These are phyloP conservation scores for Mus spretus DNA, from an alignment of 2,797 vertebrate genomes.

Conservation along the genomic window DNA sequence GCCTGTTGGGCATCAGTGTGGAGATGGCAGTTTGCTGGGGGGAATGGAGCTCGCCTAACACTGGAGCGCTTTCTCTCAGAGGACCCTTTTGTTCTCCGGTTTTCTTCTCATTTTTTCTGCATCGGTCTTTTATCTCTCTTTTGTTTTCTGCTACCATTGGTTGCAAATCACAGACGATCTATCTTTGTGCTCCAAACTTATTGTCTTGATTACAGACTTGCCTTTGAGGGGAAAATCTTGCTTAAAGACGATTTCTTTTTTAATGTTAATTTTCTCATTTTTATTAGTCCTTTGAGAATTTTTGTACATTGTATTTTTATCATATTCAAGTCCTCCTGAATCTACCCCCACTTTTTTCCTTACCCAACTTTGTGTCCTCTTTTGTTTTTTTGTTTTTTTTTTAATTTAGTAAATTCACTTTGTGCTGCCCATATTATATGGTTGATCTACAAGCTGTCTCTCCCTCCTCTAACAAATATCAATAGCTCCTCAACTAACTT, in stretches of 20 bases:
- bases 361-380: neutral
- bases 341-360: neutral
- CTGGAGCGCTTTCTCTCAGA: neutral
- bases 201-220: constrained; percentile 78
- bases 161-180: constrained; percentile 68
- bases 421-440: neutral
- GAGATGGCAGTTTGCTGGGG: neutral
- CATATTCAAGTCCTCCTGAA: neutral
- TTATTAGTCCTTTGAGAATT: neutral
- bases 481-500: neutral
- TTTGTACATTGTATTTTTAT: neutral
- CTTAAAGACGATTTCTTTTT: constrained; percentile 26
- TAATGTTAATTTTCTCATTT: neutral
- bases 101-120: constrained; percentile 28
- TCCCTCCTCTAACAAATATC: neutral
- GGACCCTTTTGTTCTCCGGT: constrained; percentile 35
- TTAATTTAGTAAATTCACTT: neutral
- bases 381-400: neutral
- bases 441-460: neutral
- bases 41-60: neutral
- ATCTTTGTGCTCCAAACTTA: constrained; percentile 52
- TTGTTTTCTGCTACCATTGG: constrained; percentile 55
- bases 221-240: constrained; percentile 16
- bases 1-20: neutral
- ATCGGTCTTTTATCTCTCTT: neutral